Conservation (phyloP, 1,140 invertebrate species). For the Rhizoglyphus robini region DNA sequence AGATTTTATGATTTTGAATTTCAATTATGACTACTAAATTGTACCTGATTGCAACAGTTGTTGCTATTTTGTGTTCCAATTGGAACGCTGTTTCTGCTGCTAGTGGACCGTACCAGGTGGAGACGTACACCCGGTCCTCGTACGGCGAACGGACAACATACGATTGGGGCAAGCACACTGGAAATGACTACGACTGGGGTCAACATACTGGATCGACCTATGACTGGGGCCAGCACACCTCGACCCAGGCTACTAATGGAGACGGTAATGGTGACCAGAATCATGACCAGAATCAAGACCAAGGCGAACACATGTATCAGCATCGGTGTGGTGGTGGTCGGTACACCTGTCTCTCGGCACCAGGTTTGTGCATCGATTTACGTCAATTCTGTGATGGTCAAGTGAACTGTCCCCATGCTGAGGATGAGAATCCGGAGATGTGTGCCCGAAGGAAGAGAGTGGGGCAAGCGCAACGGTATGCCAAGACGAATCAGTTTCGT, state of each 20-base stretch:
- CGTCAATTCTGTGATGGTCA: neutral
- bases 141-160: neutral
- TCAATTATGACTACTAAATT: no score
- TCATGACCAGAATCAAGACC: neutral
- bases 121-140: no score
- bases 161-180: conserved; percentile 10
- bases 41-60: no score
- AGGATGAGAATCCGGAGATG: conserved; percentile 14
- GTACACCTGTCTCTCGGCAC: neutral
- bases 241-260: neutral
- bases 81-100: no score
- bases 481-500: neutral
- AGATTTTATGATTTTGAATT: no score
- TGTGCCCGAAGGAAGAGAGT: no score
- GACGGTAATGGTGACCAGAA: neutral
- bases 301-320: neutral
- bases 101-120: no score
- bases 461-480: no score
- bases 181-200: neutral
- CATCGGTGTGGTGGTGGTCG: neutral
- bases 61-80: no score
- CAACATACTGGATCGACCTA: neutral
- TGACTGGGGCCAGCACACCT: neutral
- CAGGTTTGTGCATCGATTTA: conserved; percentile 6
- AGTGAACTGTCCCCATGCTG: conserved; percentile 4